Evolutionary conservation across 2,888 invertebrate genomes (phyloP).

Genomic region (Choristoneura rosaceana): DNA sequence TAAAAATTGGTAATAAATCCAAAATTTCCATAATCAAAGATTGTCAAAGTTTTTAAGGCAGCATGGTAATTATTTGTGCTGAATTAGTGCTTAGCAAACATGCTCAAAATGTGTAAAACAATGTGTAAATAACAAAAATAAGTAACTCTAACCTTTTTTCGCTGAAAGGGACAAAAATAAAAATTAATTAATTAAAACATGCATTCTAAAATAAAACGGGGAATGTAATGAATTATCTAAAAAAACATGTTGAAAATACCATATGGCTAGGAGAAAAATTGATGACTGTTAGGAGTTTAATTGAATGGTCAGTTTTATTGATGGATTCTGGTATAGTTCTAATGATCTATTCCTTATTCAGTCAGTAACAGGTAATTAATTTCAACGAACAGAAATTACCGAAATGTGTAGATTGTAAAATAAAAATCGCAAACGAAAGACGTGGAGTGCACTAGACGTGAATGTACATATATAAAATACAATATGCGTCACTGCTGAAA

Average conservation of each 20-base stretch:
- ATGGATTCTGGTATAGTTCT: too few relatives aligned
- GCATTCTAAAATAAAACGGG: constrained; percentile 16
- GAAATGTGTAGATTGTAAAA: constrained; percentile 22
- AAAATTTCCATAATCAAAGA: too few relatives aligned
- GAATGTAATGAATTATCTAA: not conserved
- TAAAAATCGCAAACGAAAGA: constrained; percentile 21
- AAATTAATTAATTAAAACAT: constrained; percentile 41
- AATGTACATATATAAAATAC: constrained; percentile 54
- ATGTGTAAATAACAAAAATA: constrained; percentile 35
- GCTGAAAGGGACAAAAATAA: constrained; percentile 70
- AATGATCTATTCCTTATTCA: not conserved
- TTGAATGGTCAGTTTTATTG: not conserved
- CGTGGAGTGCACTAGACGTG: constrained; percentile 40
- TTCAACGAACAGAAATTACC: constrained; percentile 17
- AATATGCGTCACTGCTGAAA: constrained; percentile 55
- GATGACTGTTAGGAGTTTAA: not conserved
- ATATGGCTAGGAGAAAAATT: not conserved
- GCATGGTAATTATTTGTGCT: not conserved
- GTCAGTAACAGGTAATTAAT: not conserved
- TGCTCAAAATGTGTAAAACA: not conserved
- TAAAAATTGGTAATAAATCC: too few relatives aligned
- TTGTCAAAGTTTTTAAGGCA: too few relatives aligned
- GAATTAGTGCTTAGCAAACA: not conserved
- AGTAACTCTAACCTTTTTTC: constrained; percentile 75
- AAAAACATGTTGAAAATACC: constrained; percentile 13